Conservation (phyloP, 2,888 invertebrate species). For the Corbicula japonica region DNA sequence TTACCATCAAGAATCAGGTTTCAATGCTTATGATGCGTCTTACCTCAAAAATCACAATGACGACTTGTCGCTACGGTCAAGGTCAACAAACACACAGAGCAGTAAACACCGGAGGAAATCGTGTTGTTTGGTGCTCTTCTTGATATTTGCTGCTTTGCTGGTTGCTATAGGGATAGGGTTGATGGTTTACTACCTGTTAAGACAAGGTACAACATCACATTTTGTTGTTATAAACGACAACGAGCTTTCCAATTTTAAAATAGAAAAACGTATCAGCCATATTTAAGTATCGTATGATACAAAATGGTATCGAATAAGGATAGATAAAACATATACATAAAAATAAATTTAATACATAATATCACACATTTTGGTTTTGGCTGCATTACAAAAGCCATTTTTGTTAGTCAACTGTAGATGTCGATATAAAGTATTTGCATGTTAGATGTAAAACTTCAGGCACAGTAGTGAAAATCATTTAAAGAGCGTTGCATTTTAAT, state of each 20-base stretch:
- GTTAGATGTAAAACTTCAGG: too few species aligned
- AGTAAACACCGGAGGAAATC: conserved; percentile 28
- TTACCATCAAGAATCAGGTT: conserved; percentile 35
- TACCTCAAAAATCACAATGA: conserved; percentile 22
- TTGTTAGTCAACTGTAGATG: too few species aligned
- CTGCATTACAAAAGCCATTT: too few species aligned
- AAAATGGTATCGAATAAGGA: too few species aligned
- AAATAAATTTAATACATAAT: too few species aligned
- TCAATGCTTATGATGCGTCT: conserved; percentile 9
- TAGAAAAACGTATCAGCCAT: neutral
- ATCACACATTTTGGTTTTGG: too few species aligned
- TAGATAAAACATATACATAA: too few species aligned
- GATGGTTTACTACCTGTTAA: conserved; percentile 66
- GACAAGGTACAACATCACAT: conserved; percentile 10
- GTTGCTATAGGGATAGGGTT: conserved; percentile 70
- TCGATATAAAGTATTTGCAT: too few species aligned
- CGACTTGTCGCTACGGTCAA: conserved; percentile 27
- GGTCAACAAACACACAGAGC: conserved; percentile 18
- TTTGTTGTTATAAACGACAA: neutral
- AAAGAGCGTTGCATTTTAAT: too few species aligned
- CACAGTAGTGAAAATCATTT: too few species aligned
- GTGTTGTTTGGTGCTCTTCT: conserved; percentile 59
- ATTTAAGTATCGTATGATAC: too few species aligned
- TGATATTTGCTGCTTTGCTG: conserved; percentile 69
- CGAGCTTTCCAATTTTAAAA: neutral